Conservation (phyloP, 2,888 invertebrate species). For the Eustalomyia histrio region DNA sequence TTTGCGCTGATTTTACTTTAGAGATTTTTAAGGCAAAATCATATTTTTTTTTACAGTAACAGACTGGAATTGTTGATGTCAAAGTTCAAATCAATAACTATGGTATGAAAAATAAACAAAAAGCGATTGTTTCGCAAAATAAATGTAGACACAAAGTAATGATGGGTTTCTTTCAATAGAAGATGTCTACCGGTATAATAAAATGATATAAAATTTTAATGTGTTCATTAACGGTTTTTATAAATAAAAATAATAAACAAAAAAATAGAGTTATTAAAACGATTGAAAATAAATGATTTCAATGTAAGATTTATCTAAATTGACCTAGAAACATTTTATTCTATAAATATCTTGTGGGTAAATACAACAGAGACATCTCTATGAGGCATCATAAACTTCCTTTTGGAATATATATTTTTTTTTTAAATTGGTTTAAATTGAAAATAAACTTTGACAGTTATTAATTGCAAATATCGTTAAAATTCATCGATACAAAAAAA, state of each 20-base stretch:
- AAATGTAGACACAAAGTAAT: constrained; percentile 38
- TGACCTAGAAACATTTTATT: constrained; percentile 60
- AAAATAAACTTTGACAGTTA: constrained; percentile 76
- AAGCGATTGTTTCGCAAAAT: constrained; percentile 56
- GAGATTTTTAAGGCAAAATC: constrained; percentile 49
- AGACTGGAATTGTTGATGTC: constrained; percentile 47
- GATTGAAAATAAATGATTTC: constrained; percentile 18
- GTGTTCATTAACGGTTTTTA: constrained; percentile 50
- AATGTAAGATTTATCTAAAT: constrained; percentile 47
- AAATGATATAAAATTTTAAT: constrained; percentile 51
- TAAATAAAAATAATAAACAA: not conserved
- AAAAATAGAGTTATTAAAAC: constrained; percentile 60
- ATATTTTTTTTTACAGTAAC: constrained; percentile 52
- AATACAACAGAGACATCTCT: constrained; percentile 52
- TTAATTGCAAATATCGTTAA: constrained; percentile 78
- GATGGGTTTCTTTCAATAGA: constrained; percentile 39
- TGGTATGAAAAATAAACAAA: constrained; percentile 22
- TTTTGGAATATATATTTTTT: constrained; percentile 40
- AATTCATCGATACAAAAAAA: constrained; percentile 71
- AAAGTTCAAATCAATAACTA: constrained; percentile 64
- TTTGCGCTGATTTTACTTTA: constrained; percentile 59
- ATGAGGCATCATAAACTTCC: constrained; percentile 62
- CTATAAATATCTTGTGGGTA: constrained; percentile 39
- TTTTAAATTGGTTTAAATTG: constrained; percentile 68
- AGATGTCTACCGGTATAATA: constrained; percentile 31